Evolutionary conservation across 2,797 vertebrate species (phyloP), one percentile per base, ranked within the genome.

Genomic region (Mormyrops boulengeri): DNA sequence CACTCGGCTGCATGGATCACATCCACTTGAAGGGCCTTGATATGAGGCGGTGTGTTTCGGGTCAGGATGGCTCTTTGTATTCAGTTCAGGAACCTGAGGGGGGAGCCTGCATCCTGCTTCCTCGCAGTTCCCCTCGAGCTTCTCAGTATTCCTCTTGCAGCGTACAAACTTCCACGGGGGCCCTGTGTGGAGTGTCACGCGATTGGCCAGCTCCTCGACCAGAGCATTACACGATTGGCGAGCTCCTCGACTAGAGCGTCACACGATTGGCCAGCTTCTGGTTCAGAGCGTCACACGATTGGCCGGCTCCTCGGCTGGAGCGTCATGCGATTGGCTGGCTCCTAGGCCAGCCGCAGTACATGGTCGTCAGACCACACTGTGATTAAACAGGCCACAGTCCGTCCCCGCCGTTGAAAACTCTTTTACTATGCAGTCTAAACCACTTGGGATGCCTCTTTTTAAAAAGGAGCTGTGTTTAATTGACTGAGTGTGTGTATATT

Each of bases 401-500:
- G 4, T 84, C 89, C 89, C 89, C 30, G 14, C 22, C 19, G 57
- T 82, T 55, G 89, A 88, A 89, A 88, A 73, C 19, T 69, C 87
- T 89, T 22, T 52, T 89, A 80, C 41, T 87, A 88, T 62, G 9
- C 38, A n/a, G 82, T 41, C n/a, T 38, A 85, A 50, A 80, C 53
- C 55, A 14, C 88, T 44, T 47, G 86, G 88, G 91, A 90, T 50
- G 84, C 57, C 62, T 8, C 53, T 88, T 84, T 49, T n/a, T 62
- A 89, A 41, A 47, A 88, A 89, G 91, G 90, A 92, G 91, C 90
- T 82, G 90, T 91, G 91, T 87, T 90, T 91, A 92, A 91, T 91
- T 90, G 89, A 88, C 91, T 89, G 89, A 92, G 89, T 90, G 91
- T 91, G 91, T 90, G 52, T 93, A 94, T 93, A 93, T 95, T 92